These are phyloP conservation scores for Dasyornis broadbenti DNA, from an alignment of 2,113 vertebrate genomes.

Conservation along the genomic window DNA sequence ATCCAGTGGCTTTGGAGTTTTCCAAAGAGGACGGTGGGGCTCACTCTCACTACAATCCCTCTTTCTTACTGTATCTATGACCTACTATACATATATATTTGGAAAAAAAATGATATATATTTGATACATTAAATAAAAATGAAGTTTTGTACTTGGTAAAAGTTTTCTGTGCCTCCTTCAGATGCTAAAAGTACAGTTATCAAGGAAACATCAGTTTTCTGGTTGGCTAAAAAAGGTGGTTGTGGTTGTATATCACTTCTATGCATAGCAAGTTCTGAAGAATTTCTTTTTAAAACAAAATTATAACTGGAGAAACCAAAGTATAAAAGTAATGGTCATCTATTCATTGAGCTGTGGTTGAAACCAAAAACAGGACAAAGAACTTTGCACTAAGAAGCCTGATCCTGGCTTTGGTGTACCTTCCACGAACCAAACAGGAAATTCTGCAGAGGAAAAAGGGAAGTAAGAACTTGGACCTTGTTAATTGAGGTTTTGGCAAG, in stretches of 20 bases:
- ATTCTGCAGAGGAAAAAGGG: background rate
- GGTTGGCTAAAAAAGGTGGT: background rate
- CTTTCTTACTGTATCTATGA: fast-evolving
- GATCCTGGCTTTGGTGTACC: fast-evolving
- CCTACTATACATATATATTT: no score
- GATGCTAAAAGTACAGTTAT: background rate
- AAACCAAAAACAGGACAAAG: background rate
- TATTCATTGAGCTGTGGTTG: background rate
- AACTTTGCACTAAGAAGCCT: background rate
- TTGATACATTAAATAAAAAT: background rate
- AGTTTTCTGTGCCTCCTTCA: background rate
- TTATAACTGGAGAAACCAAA: background rate
- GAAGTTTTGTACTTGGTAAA: background rate
- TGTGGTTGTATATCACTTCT: background rate
- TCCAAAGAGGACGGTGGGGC: background rate
- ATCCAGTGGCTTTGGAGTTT: background rate
- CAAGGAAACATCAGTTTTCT: background rate
- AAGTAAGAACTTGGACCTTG: background rate
- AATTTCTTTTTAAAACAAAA: background rate
- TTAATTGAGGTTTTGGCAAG: background rate
- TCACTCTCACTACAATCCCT: background rate
- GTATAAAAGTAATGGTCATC: background rate
- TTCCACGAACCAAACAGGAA: background rate
- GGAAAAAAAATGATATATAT: background rate
- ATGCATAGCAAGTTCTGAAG: background rate